Base-by-base conservation (phyloP, 1,140 invertebrate genomes). In the Scylla paramamosain region DNA sequence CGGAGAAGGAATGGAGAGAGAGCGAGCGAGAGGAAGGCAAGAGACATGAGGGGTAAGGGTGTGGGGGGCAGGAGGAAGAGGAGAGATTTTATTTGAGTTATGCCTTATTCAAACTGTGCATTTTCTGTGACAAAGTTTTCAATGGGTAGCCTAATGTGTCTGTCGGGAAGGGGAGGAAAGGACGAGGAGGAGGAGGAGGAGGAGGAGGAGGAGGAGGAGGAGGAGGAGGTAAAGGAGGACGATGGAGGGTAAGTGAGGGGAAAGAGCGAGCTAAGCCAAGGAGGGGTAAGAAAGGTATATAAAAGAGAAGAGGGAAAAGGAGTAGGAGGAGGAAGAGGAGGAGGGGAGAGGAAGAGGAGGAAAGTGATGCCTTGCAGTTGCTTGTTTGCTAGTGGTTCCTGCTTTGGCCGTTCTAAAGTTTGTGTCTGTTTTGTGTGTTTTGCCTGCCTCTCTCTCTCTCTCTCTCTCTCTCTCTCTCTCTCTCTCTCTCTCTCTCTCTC, bases 91-190 rank as follows among this genome's bases (percentile, higher is more conserved):
- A 91, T 91, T 92, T 93, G 91, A 93, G 91, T 93, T 93, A 93
- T 86, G 91, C 67, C 77, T 93, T 93, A 93, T 93, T 93, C 91
- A 93, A 93, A 93, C 91, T 67, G 91, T 93, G 82, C 91, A 93
- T 93, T 93, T 93, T 93, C 91, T 93, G 91, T 82, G 91, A 93
- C 77, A 82, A 93, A 93, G 91, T 93, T 93, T 93, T 93, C 91
- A 93, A 93, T 93, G 67, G 91, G 39, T 93, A 82, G 28, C 91
- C 82, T 93, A 93, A 93, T 92, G 91, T 93, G 91, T 93, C 39
- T 77, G 91, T 12, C 39, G 91, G 82, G 77, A 48, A n/a, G 82
- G 77, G 39, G 89, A 4, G 25, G 91, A 10, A 16, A 39, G 59
- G 28, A 59, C 14, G 90, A 59, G 89, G 46, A 29, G n/a, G 52